phyloP scores from a whole-genome alignment of 2,113 vertebrate species.

The rabbit (Oryctolagus cuniculus) region mOryCun1.1 NC_091438.1:71578001-71578500 shows the following conservation, averaged over 20 bases:
- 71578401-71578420: not conserved
- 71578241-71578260: not conserved
- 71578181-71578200: not conserved
- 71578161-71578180: not conserved
- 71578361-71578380: not conserved
- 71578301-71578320: not conserved
- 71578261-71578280: not conserved
- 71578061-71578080: not conserved
- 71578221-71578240: not conserved
- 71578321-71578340: not conserved
- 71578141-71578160: rapidly evolving
- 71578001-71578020: too few relatives aligned
- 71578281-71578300: not conserved
- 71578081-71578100: not conserved
- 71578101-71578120: not conserved
- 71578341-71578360: not conserved
- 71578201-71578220: not conserved
- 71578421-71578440: not conserved
- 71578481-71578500: not conserved
- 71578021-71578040: not conserved
- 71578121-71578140: not conserved
- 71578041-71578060: not conserved
- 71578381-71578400: not conserved
- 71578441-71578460: not conserved
- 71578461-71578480: not conserved